Conservation (phyloP, 2,797 vertebrate species). For the Hippocampus kuda region DNA sequence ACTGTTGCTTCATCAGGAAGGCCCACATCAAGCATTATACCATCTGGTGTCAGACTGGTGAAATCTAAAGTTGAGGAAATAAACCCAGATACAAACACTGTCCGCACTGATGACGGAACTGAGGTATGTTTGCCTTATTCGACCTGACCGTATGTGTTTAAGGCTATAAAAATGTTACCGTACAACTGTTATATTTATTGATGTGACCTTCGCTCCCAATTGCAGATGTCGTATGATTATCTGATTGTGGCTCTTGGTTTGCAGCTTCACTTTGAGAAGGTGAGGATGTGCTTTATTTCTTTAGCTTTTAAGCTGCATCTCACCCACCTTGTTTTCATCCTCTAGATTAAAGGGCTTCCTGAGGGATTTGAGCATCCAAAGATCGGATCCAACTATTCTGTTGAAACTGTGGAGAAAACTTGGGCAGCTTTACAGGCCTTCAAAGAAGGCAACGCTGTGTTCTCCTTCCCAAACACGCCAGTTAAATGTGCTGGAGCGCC, state of each 20-base stretch:
- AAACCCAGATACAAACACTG: conserved; percentile 78
- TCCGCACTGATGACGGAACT: conserved; percentile 70
- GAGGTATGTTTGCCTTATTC: conserved; percentile 64
- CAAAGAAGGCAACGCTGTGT: conserved; percentile 87
- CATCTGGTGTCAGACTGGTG: conserved; percentile 85
- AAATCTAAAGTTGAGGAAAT: conserved; percentile 77
- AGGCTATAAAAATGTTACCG: not conserved
- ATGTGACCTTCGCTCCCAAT: conserved; percentile 5
- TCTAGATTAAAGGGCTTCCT: conserved; percentile 89
- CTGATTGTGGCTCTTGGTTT: conserved; percentile 91
- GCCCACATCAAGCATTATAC: conserved; percentile 74
- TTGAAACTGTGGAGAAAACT: conserved; percentile 85
- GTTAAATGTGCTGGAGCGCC: conserved; percentile 94
- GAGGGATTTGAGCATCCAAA: conserved; percentile 84
- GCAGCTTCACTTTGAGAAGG: conserved; percentile 87
- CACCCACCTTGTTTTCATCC: not conserved
- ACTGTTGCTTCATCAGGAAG: conserved; percentile 68
- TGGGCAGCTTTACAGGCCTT: conserved; percentile 90
- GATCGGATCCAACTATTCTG: conserved; percentile 94
- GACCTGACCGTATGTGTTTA: not conserved
- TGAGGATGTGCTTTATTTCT: conserved; percentile 40
- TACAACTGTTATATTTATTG: not conserved
- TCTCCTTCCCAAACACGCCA: conserved; percentile 88
- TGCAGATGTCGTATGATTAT: conserved; percentile 88
- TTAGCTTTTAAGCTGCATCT: not conserved